Evolutionary conservation across 1,140 invertebrate species (phyloP).

Genomic region (Lepidurus packardi): DNA sequence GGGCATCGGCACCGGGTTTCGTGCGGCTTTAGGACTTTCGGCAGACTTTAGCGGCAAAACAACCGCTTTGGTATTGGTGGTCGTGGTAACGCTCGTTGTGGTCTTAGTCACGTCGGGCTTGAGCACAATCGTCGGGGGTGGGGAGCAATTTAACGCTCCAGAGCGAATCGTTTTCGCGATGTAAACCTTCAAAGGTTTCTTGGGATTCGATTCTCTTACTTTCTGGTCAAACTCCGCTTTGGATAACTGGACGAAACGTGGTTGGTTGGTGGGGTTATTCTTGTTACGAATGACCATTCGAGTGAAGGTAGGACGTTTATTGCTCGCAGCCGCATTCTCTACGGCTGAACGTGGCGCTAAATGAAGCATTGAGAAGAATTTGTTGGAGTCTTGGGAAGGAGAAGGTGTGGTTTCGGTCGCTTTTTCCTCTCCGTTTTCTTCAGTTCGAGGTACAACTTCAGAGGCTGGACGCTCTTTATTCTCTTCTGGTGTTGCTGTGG

Average conservation of each 20-base stretch:
- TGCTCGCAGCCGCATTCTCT: neutral
- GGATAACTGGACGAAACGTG: neutral
- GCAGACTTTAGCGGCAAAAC: neutral
- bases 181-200: slow-evolving; percentile 11
- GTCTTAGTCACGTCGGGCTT: neutral
- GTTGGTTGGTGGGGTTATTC: neutral
- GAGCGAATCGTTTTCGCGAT: neutral
- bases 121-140: neutral
- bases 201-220: neutral
- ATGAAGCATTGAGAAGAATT: slow-evolving; percentile 32
- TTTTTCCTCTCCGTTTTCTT: slow-evolving; percentile 29
- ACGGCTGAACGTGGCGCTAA: slow-evolving; percentile 27
- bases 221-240: neutral
- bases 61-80: neutral
- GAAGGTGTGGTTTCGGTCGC: slow-evolving; percentile 20
- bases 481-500: no score
- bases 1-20: neutral
- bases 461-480: no score
- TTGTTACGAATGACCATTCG: neutral
- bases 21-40: neutral
- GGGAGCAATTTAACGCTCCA: neutral
- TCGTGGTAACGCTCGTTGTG: neutral
- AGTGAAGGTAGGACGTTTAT: neutral
- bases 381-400: slow-evolving; percentile 13
- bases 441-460: no score